Evolutionary conservation across 2,888 invertebrate species (phyloP).

Genomic region (Osmoderma eremita): DNA sequence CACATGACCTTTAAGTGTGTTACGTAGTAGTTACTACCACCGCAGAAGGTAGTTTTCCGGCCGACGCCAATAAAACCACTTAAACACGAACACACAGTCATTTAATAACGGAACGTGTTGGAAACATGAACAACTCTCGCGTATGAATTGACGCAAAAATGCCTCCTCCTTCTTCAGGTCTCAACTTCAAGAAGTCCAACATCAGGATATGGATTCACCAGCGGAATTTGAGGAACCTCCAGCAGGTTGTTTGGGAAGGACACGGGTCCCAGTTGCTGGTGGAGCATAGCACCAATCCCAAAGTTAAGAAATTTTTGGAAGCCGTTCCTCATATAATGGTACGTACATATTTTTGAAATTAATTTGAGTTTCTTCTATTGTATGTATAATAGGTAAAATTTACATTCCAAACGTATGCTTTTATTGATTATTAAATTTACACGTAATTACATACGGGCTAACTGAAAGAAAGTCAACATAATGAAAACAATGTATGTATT

Average conservation of each 20-base stretch:
- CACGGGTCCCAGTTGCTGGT: conserved; percentile 84
- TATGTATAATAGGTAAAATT: too few relatives aligned
- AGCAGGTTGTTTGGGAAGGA: conserved; percentile 90
- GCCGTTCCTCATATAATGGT: conserved; percentile 96
- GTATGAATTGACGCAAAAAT: background rate
- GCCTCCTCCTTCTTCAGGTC: conserved; percentile 64
- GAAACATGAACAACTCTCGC: conserved; percentile 25
- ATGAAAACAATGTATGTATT: too few relatives aligned
- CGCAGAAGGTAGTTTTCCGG: conserved; percentile 25
- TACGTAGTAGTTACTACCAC: conserved; percentile 41
- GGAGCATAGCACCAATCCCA: conserved; percentile 85
- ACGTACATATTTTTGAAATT: conserved; percentile 52
- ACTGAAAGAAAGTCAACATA: too few relatives aligned
- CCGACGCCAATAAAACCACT: background rate
- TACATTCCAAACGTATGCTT: too few relatives aligned
- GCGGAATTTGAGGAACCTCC: conserved; percentile 85
- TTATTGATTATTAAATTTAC: too few relatives aligned
- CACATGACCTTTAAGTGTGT: conserved; percentile 55
- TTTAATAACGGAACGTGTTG: conserved; percentile 28
- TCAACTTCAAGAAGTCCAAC: conserved; percentile 80
- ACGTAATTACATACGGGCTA: too few relatives aligned
- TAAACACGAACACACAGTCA: conserved; percentile 35
- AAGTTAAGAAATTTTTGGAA: conserved; percentile 85
- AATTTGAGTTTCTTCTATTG: background rate
- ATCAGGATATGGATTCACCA: conserved; percentile 97